Evolutionary conservation across 2,113 vertebrate species (phyloP).

Genomic region (Cyprinodon brontotheroides): DNA sequence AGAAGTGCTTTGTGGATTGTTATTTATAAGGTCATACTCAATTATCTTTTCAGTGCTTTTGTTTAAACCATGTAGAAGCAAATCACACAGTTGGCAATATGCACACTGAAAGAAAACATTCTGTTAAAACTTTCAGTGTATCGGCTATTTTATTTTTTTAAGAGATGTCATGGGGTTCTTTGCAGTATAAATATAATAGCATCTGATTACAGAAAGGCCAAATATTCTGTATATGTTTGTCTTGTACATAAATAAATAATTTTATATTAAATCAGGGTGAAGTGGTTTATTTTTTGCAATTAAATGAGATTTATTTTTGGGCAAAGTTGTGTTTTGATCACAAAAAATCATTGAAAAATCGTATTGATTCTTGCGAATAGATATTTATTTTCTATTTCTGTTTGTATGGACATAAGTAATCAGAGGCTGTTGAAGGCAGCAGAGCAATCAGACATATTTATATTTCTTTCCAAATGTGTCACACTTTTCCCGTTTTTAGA

Average conservation of each 20-base stretch:
- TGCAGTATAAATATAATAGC: too few relatives aligned
- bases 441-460: not conserved
- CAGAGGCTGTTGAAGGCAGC: not conserved
- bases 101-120: not conserved
- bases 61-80: not conserved
- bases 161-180: not conserved
- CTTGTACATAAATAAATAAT: not conserved
- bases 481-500: not conserved
- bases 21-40: not conserved
- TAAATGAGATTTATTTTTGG: too few relatives aligned
- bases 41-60: not conserved
- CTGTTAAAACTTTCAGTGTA: not conserved
- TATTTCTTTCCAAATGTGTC: not conserved
- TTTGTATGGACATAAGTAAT: not conserved
- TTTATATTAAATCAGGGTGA: not conserved
- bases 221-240: not conserved
- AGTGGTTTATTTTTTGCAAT: not conserved
- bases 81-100: not conserved
- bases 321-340: too few relatives aligned
- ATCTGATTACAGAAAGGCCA: not conserved
- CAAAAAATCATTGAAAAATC: too few relatives aligned
- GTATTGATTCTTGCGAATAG: too few relatives aligned
- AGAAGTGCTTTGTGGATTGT: not conserved
- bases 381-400: too few relatives aligned
- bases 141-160: not conserved